A percentile compares a stretch with the other conserved stretches of the same genome.
Conservation (phyloP, 2,888 invertebrate species). For the Bursaphelenchus okinawaensis region DNA sequence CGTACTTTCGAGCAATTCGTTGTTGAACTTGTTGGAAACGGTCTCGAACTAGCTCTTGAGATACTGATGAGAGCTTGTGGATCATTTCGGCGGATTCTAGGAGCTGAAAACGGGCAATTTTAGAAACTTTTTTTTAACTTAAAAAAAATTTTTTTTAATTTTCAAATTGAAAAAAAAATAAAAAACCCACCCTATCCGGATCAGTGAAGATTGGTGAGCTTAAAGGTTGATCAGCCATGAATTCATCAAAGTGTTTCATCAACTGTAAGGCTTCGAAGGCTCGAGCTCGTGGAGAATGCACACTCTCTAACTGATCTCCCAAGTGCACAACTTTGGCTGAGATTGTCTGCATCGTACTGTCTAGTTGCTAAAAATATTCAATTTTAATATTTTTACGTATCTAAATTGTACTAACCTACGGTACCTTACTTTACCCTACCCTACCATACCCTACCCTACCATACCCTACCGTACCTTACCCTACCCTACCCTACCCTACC, state of each 20-base stretch:
- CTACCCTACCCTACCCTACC: too few species aligned
- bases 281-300: constrained; percentile 84
- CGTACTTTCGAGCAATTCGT: constrained; percentile 54
- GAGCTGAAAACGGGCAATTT: constrained; percentile 64
- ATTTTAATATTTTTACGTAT: too few species aligned
- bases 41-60: constrained; percentile 69
- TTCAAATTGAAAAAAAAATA: too few species aligned
- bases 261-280: constrained; percentile 90
- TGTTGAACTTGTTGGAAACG: constrained; percentile 51
- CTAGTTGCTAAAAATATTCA: constrained; percentile 70
- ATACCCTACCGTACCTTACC: too few species aligned
- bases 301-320: constrained; percentile 88
- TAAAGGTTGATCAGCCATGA: constrained; percentile 74
- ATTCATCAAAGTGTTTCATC: constrained; percentile 84
- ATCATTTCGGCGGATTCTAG: constrained; percentile 94
- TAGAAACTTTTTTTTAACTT: background rate
- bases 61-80: constrained; percentile 87
- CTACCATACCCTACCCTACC: too few species aligned
- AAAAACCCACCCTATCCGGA: constrained; percentile 68
- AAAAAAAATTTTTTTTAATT: background rate
- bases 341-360: constrained; percentile 90
- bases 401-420: too few species aligned
- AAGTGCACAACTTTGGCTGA: constrained; percentile 94
- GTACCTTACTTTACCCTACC: too few species aligned
- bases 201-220: constrained; percentile 81